Evolutionary conservation across 2,797 vertebrate species (phyloP), one percentile per base, ranked within the genome.

Genomic region (Paratrypauchen microcephalus): DNA sequence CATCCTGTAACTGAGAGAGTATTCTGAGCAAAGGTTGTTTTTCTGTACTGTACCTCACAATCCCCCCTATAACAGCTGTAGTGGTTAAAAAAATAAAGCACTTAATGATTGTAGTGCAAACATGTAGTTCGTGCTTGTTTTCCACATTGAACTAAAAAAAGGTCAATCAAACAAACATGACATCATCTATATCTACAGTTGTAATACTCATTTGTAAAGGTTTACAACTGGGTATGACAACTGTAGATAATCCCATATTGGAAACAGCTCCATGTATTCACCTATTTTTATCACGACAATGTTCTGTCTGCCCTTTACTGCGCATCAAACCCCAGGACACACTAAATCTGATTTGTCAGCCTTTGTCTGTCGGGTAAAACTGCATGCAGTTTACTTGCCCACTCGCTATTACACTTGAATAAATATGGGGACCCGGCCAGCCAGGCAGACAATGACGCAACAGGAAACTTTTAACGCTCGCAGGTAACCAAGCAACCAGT

Each of bases 401-500:
- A 79, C 81, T 91, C 80, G 80, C 77, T 86, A 76, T 81, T 73
- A 82, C 77, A 86, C 89, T 86, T 93, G 91, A 93, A 94, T 94
- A 94, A 94, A 94, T 93, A 94, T 93, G 75, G 67, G 81, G 80
- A 76, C 66, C 79, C 67, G 68, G 91, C 83, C 84, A 77, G 85
- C 86, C 70, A 55, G 77, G 86, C 85, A 86, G 88, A 88, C 80
- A 85, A 87, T 87, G 91, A 93, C 92, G 93, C 91, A 94, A 91
- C 89, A 89, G 93, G 93, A 94, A 93, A 92, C 87, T 90, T 92
- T 92, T 85, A 71, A 81, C 77, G 66, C 86, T 87, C 86, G 75
- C 84, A 73, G 19, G 92, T 95, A 86, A 86, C 94, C 85, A 88
- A 80, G 93, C 94, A 94, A 95, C 94, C 61, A 39, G 77, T 85